Conservation (phyloP, 2,113 vertebrate species). For the Gallinago undulata region DNA sequence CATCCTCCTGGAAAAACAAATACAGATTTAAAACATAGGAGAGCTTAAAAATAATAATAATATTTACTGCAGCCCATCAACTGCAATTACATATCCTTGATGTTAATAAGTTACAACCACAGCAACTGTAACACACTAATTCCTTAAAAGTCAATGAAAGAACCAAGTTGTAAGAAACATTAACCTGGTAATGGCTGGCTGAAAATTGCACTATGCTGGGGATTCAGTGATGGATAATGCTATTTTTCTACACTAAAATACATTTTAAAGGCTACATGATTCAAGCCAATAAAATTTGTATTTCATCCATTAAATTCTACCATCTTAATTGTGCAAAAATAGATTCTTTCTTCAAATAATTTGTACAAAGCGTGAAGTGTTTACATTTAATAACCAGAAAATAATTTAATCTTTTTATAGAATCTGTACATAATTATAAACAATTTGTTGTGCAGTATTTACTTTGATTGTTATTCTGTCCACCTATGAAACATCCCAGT, state of each 20-base stretch:
- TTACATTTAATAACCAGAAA: slow-evolving; percentile 34
- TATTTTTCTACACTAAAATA: slow-evolving; percentile 32
- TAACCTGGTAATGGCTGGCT: slow-evolving; percentile 31
- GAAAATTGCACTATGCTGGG: background rate
- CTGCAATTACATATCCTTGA: slow-evolving; percentile 33
- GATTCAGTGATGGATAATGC: slow-evolving; percentile 2
- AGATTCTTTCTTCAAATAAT: slow-evolving; percentile 37
- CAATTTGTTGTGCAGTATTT: slow-evolving; percentile 31
- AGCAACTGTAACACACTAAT: slow-evolving; percentile 26
- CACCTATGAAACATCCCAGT: slow-evolving; percentile 12
- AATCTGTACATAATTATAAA: slow-evolving; percentile 20
- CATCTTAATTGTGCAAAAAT: slow-evolving; percentile 23
- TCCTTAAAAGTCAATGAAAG: slow-evolving; percentile 26
- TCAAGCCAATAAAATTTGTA: slow-evolving; percentile 5
- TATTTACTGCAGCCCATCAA: slow-evolving; percentile 18
- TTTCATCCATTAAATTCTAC: slow-evolving; percentile 15
- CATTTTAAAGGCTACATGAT: background rate
- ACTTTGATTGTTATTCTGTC: slow-evolving; percentile 38
- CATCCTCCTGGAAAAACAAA: background rate
- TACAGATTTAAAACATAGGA: background rate
- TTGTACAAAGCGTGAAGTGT: background rate
- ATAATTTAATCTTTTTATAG: slow-evolving; percentile 52
- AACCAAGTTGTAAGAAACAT: slow-evolving; percentile 28
- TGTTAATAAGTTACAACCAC: slow-evolving; percentile 19
- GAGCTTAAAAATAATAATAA: background rate